These are phyloP conservation scores for Cataglyphis cursor DNA, from an alignment of 2,888 invertebrate species.

Conservation along the genomic window DNA sequence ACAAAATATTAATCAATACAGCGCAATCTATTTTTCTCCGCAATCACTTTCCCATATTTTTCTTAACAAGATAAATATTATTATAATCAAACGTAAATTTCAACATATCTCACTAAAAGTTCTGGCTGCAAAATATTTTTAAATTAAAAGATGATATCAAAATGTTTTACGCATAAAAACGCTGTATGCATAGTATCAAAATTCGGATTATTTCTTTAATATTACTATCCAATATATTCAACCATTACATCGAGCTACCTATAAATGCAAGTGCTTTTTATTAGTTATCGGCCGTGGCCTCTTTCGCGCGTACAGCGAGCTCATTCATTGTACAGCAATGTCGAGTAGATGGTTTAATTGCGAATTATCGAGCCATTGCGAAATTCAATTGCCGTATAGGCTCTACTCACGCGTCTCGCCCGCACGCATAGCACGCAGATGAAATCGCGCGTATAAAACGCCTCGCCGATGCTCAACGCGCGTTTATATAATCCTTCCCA, in stretches of 20 bases:
- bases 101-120: not conserved
- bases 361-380: slow-evolving; percentile 67
- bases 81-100: not conserved
- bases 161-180: not conserved
- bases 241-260: slow-evolving; percentile 24
- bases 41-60: not conserved
- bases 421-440: slow-evolving; percentile 38
- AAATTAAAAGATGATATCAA: slow-evolving; percentile 7
- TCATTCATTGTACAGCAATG: slow-evolving; percentile 62
- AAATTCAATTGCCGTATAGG: slow-evolving; percentile 65
- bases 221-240: slow-evolving; percentile 55
- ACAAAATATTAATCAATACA: slow-evolving; percentile 11
- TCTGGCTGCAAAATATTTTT: not conserved
- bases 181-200: not conserved
- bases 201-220: slow-evolving; percentile 36
- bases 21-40: not conserved
- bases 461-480: slow-evolving; percentile 20
- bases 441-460: slow-evolving; percentile 55
- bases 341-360: slow-evolving; percentile 67
- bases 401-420: slow-evolving; percentile 57
- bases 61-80: not conserved
- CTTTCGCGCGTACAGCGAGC: slow-evolving; percentile 46
- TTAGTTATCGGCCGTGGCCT: slow-evolving; percentile 40
- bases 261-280: slow-evolving; percentile 50
- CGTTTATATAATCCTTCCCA: slow-evolving; percentile 30